These are phyloP conservation scores for Brenthis hecate DNA, from an alignment of 2,888 invertebrate genomes.

Conservation along the genomic window DNA sequence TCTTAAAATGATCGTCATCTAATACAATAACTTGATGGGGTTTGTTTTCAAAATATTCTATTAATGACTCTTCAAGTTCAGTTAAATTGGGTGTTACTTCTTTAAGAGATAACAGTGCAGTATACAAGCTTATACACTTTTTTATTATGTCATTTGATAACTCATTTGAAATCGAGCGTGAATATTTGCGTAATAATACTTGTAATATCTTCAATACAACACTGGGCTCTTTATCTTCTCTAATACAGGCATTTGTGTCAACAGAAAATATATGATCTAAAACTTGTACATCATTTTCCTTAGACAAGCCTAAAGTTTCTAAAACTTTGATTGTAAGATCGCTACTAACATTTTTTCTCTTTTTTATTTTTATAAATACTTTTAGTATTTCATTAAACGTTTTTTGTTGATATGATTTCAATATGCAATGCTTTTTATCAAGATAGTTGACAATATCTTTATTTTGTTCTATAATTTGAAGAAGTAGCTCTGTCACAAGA, in stretches of 20 bases:
- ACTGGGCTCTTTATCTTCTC: conserved; percentile 75
- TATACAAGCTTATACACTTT: conserved; percentile 69
- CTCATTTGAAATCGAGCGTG: conserved; percentile 56
- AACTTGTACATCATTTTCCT: conserved; percentile 68
- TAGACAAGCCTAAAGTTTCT: conserved; percentile 63
- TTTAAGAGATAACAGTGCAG: conserved; percentile 64
- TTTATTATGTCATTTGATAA: conserved; percentile 60
- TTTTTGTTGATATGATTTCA: conserved; percentile 80
- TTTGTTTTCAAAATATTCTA: conserved; percentile 82
- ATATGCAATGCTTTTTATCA: conserved; percentile 57
- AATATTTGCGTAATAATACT: conserved; percentile 72
- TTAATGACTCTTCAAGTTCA: conserved; percentile 79
- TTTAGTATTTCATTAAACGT: conserved; percentile 72
- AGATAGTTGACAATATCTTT: conserved; percentile 60
- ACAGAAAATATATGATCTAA: conserved; percentile 65
- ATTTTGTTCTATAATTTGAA: conserved; percentile 58
- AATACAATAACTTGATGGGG: conserved; percentile 82
- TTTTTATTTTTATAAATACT: conserved; percentile 73
- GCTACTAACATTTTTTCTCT: conserved; percentile 59
- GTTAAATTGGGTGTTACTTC: conserved; percentile 72
- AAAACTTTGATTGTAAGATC: conserved; percentile 69
- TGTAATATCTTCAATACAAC: conserved; percentile 77
- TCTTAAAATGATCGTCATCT: conserved; percentile 76
- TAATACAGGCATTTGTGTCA: conserved; percentile 61
- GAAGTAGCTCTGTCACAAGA: conserved; percentile 62